Evolutionary conservation across 2,113 vertebrate genomes (phyloP).

Genomic region (Amazona guildingii): DNA sequence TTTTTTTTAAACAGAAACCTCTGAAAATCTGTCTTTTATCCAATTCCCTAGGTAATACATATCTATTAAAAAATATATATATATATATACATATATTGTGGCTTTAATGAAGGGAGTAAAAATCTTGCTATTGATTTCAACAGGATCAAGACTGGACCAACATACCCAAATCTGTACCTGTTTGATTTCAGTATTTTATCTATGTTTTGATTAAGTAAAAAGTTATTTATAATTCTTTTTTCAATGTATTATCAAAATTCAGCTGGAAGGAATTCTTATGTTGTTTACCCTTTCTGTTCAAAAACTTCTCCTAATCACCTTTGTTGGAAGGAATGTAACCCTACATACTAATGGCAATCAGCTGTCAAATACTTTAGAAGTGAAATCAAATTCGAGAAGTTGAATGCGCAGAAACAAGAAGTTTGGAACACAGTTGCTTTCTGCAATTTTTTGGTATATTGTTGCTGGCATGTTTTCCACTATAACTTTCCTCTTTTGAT

Average conservation of each 20-base stretch:
- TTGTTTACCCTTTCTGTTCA: neutral
- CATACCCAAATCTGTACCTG: neutral
- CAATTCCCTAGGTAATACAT: neutral
- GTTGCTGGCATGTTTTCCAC: neutral
- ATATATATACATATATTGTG: neutral
- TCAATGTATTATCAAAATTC: fast-evolving
- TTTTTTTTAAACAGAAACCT: neutral
- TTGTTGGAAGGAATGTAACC: neutral
- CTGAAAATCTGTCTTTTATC: neutral
- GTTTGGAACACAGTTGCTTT: neutral
- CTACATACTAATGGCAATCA: neutral
- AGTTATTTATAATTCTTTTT: neutral
- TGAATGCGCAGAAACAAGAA: neutral
- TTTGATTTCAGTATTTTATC: neutral
- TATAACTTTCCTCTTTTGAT: neutral
- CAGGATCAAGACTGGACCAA: neutral
- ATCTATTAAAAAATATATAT: neutral
- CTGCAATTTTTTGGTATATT: neutral
- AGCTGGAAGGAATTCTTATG: neutral
- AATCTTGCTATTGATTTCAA: neutral
- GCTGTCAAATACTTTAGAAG: neutral
- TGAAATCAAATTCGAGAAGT: neutral
- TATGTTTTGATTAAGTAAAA: neutral
- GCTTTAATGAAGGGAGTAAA: neutral
- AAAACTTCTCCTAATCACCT: neutral